These are phyloP conservation scores for Zaprionus kolodkinae DNA, from an alignment of 1,140 invertebrate genomes.

Conservation along the genomic window DNA sequence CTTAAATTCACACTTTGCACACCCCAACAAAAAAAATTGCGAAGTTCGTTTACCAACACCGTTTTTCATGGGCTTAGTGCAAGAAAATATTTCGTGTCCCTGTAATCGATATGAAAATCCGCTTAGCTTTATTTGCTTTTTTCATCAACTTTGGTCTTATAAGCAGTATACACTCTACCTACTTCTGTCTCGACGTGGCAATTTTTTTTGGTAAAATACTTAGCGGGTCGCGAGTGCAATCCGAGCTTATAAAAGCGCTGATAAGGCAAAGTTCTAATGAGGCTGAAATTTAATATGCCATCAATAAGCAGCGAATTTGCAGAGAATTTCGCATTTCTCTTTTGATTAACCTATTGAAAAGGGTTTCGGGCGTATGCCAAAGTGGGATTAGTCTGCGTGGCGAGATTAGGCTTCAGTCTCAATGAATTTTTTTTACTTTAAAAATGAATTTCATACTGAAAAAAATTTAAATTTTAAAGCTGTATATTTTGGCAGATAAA, in stretches of 20 bases:
- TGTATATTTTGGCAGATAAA: too few species aligned
- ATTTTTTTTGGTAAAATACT: conserved; percentile 2
- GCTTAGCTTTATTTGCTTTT: conserved; percentile 43
- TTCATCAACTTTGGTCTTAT: conserved; percentile 23
- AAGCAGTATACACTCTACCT: background rate
- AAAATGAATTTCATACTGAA: background rate
- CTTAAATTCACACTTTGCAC: conserved; percentile 49
- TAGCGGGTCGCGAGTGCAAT: conserved; percentile 3
- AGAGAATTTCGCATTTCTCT: background rate
- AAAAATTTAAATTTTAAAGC: background rate
- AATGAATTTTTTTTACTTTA: background rate
- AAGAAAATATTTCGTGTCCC: conserved; percentile 20
- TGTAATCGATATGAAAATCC: conserved; percentile 52
- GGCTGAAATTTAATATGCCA: conserved; percentile 30
- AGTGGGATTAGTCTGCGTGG: background rate
- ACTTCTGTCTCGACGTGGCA: background rate
- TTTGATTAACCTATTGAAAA: conserved; percentile 8
- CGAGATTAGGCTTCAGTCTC: background rate
- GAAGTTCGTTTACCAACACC: conserved; percentile 5
- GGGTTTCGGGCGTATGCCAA: background rate
- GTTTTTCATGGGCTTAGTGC: background rate
- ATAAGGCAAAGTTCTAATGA: conserved; percentile 27
- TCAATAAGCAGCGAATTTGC: conserved; percentile 21
- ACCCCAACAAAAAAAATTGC: background rate
- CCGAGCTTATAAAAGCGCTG: background rate